Conservation (phyloP, 2,113 vertebrate species). For the Oceanodroma tethys region DNA sequence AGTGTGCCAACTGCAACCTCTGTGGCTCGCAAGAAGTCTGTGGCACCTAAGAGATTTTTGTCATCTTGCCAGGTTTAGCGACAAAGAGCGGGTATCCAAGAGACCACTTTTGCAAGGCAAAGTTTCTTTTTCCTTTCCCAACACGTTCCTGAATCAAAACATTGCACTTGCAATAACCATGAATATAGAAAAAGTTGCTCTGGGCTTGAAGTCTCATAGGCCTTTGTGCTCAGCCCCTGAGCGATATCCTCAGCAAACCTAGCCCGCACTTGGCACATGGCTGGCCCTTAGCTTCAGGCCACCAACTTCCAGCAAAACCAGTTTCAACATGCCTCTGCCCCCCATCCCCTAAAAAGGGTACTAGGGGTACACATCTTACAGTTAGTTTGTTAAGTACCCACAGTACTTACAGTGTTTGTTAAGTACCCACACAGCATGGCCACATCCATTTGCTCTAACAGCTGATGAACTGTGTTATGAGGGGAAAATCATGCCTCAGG, state of each 20-base stretch:
- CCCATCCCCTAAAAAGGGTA: neutral
- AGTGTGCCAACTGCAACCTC: neutral
- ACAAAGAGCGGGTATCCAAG: neutral
- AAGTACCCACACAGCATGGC: neutral
- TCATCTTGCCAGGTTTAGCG: neutral
- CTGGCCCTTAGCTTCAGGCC: neutral
- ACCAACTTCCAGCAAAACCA: neutral
- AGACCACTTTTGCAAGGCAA: neutral
- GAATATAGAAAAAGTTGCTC: neutral
- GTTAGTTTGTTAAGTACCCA: neutral
- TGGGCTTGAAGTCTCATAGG: neutral
- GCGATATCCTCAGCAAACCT: neutral
- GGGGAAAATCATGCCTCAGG: neutral
- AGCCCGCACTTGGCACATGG: neutral
- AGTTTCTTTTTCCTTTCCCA: neutral
- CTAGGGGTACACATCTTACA: accelerated
- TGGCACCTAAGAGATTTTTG: neutral
- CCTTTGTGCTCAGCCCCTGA: neutral
- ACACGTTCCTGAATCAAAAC: neutral
- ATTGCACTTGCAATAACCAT: neutral
- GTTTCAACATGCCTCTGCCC: neutral
- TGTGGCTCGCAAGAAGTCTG: neutral
- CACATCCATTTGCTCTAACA: neutral
- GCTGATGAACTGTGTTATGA: neutral
- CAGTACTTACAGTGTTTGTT: neutral